Evolutionary conservation across 53 echinoderm and acorn worm genomes (phyloP).

Genomic region (Echinarachnius parma): DNA sequence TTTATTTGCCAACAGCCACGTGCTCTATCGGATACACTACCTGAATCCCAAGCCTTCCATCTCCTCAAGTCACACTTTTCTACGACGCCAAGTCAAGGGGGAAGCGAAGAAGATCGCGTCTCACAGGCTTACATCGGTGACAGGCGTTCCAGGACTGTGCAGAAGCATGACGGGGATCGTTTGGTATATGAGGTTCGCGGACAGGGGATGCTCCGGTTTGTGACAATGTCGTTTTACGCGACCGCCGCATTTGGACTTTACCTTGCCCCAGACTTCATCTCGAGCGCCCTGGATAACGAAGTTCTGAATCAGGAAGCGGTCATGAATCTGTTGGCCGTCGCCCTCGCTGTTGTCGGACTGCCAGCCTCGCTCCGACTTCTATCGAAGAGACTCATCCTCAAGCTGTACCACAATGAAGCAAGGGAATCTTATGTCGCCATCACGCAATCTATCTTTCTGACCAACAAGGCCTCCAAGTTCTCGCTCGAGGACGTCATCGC

Average conservation of each 20-base stretch:
- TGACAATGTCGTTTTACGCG: slow-evolving; percentile 56
- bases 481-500: slow-evolving; percentile 44
- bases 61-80: too few species aligned
- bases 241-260: slow-evolving; percentile 63
- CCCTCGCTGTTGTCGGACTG: slow-evolving; percentile 48
- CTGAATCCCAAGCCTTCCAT: too few species aligned
- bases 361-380: slow-evolving; percentile 48
- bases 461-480: slow-evolving; percentile 42
- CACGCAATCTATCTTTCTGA: slow-evolving; percentile 45
- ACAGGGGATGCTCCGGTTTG: slow-evolving; percentile 51
- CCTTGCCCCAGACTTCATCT: slow-evolving; percentile 73
- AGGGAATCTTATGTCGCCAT: slow-evolving; percentile 60
- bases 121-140: slow-evolving; percentile 17
- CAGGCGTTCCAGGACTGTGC: not conserved
- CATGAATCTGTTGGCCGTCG: slow-evolving; percentile 32
- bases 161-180: slow-evolving; percentile 43
- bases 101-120: slow-evolving; percentile 7
- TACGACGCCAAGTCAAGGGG: not conserved
- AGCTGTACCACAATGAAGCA: slow-evolving; percentile 65
- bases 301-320: slow-evolving; percentile 43
- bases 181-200: slow-evolving; percentile 64
- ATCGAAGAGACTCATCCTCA: slow-evolving; percentile 66
- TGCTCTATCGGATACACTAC: too few species aligned
- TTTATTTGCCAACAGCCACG: too few species aligned
- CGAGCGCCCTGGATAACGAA: slow-evolving; percentile 63